These are phyloP conservation scores for Paracanthobrama guichenoti DNA, from an alignment of 2,113 vertebrate species.

Conservation along the genomic window DNA sequence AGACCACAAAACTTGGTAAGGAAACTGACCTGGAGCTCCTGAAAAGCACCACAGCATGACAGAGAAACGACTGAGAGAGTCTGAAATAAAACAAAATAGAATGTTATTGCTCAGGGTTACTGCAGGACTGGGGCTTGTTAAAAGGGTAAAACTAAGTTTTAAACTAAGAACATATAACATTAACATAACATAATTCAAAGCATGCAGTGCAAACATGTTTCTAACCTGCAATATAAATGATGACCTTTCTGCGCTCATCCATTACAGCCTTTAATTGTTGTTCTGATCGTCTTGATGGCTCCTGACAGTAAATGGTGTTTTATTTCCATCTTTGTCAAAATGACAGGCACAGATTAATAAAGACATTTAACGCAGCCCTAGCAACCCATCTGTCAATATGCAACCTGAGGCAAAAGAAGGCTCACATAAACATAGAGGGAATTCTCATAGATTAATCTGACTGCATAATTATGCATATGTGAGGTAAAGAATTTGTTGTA, in stretches of 20 bases:
- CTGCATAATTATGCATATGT: background rate
- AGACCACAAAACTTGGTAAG: constrained; percentile 92
- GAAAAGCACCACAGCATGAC: constrained; percentile 67
- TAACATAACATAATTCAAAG: background rate
- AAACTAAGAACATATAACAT: background rate
- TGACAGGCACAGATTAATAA: constrained; percentile 78
- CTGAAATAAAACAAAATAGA: constrained; percentile 11
- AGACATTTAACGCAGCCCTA: constrained; percentile 75
- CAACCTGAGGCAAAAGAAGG: constrained; percentile 13
- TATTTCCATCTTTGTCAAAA: constrained; percentile 71
- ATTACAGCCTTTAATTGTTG: constrained; percentile 68
- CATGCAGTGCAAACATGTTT: background rate
- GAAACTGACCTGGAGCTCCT: constrained; percentile 87
- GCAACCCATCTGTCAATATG: constrained; percentile 65
- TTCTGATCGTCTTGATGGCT: constrained; percentile 61
- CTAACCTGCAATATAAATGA: constrained; percentile 24
- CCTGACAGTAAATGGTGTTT: constrained; percentile 67
- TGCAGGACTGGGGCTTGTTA: background rate
- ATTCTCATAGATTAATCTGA: constrained; percentile 1
- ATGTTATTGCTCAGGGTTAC: background rate
- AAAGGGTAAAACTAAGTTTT: background rate
- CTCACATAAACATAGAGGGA: constrained; percentile 2
- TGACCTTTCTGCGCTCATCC: constrained; percentile 57
- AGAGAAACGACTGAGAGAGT: constrained; percentile 41
- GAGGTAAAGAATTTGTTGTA: background rate